Base-by-base conservation (phyloP, 2,113 vertebrate species). In the Platysteira castanea region DNA sequence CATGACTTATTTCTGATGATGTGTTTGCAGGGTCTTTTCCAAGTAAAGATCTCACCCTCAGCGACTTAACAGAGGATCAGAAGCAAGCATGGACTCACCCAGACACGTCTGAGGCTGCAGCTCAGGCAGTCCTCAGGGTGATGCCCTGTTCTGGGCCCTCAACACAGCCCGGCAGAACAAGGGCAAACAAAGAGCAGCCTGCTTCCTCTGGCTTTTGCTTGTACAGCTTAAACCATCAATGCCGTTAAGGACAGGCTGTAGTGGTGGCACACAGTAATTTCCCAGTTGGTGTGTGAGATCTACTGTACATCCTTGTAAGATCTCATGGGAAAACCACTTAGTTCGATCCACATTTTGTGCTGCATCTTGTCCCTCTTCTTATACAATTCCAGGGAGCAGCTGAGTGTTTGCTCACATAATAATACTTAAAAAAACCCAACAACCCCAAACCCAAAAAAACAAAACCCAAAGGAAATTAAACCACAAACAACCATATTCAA, bases 381-480 rank as follows among this genome's bases (percentile, higher is more conserved):
- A 86, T 31, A 64, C 37, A 86, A 68, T 20, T 73, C 49, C 68
- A 97, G 41, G 70, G 57, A 94, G 87, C 94, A 92, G 83, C 68
- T 81, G 80, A 86, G n/a, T 78, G 91, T 93, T 87, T 67, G 37
- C 71, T 89, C 13, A 3, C 84, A 60, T 63, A 92, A 94, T 88
- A 93, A 73, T 76, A 61, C 22, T 78, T 63, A 61, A 87, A 74
- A 80, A 59, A 53, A 35, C 27, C 22, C 18, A 49, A 67, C 68
- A 50, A 75, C 39, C 69, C 15, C 30, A 92, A 93, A 35, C 19
- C 23, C 64, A 37, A 68, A 59, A 76, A 76, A 52, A 52, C 65
- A 63, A 79, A 82, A 87, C 63, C 67, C 85, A 96, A 77, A 96
- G 96, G 96, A 97, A 97, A 97, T 97, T 88, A 97, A 97, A 96